phyloP scores from a whole-genome alignment of 2,797 vertebrate species.

The Aulostomus chinensis region DNA sequence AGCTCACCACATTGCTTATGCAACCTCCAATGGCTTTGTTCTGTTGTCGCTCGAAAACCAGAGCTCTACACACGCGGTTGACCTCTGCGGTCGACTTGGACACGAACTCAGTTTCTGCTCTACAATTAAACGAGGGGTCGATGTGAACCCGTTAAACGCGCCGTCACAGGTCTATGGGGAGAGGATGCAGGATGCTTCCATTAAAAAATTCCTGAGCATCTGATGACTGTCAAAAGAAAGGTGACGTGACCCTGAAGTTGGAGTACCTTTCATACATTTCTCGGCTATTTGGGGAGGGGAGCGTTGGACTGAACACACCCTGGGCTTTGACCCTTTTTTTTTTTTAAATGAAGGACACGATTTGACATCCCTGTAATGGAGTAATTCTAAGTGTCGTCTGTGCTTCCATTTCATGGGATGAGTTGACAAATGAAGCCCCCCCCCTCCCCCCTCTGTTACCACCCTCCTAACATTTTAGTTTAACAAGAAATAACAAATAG shows the following conservation, averaged over 20 bases:
- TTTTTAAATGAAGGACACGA: neutral
- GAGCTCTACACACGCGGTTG: slow-evolving; percentile 56
- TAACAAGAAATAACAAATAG: slow-evolving; percentile 1
- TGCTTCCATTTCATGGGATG: slow-evolving; percentile 53
- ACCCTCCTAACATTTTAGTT: slow-evolving; percentile 7
- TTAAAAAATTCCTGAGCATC: slow-evolving; percentile 80
- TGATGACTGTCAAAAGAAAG: slow-evolving; percentile 66
- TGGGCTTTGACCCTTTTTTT: slow-evolving; percentile 14
- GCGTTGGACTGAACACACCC: slow-evolving; percentile 17
- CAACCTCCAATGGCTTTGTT: slow-evolving; percentile 65
- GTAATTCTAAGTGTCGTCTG: slow-evolving; percentile 38
- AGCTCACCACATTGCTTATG: slow-evolving; percentile 62
- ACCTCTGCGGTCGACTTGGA: slow-evolving; percentile 41
- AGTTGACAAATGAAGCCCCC: neutral
- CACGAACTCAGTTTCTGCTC: slow-evolving; percentile 49
- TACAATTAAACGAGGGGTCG: slow-evolving; percentile 57
- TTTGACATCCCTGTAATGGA: slow-evolving; percentile 10
- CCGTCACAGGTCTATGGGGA: slow-evolving; percentile 69
- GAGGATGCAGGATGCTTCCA: slow-evolving; percentile 52
- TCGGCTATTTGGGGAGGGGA: slow-evolving; percentile 26
- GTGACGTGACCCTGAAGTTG: slow-evolving; percentile 62
- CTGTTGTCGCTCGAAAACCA: slow-evolving; percentile 26
- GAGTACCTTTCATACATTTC: slow-evolving; percentile 39
- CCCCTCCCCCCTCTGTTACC: slow-evolving; percentile 1
- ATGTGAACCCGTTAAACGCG: slow-evolving; percentile 65